phyloP scores from a whole-genome alignment of 2,888 invertebrate species.

The Apomyelois bistriatella region DNA sequence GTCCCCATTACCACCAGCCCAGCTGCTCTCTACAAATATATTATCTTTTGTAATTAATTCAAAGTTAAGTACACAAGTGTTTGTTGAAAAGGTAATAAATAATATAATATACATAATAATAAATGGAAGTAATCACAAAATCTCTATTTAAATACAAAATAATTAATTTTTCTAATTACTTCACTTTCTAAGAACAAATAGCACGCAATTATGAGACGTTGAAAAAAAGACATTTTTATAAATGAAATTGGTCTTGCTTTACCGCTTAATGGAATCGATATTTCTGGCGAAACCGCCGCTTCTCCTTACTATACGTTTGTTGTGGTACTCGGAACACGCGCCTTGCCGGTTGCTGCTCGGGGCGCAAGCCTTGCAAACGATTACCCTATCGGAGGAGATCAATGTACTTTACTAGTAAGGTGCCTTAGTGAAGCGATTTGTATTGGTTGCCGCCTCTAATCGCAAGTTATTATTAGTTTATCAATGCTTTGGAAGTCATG shows the following conservation, averaged over 20 bases:
- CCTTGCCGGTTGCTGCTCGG: neutral
- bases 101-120: too few species aligned
- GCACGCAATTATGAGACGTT: neutral
- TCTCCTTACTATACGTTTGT: constrained; percentile 31
- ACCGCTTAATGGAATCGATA: constrained; percentile 15
- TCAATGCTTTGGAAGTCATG: too few species aligned
- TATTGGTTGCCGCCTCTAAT: too few species aligned
- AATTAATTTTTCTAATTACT: neutral
- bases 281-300: constrained; percentile 27
- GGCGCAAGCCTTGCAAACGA: neutral
- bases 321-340: constrained; percentile 29
- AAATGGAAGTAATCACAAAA: neutral
- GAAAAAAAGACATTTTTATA: neutral
- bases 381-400: too few species aligned
- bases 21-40: too few species aligned
- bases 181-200: neutral
- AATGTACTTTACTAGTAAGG: too few species aligned
- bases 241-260: neutral
- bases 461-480: too few species aligned
- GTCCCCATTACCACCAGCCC: too few species aligned
- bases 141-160: neutral
- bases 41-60: too few species aligned
- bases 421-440: too few species aligned
- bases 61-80: too few species aligned
- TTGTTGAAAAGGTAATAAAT: too few species aligned